Evolutionary conservation across 2,797 vertebrate species (phyloP), one percentile per base, ranked within the genome.

Genomic region (Sebastes trivittatus): DNA sequence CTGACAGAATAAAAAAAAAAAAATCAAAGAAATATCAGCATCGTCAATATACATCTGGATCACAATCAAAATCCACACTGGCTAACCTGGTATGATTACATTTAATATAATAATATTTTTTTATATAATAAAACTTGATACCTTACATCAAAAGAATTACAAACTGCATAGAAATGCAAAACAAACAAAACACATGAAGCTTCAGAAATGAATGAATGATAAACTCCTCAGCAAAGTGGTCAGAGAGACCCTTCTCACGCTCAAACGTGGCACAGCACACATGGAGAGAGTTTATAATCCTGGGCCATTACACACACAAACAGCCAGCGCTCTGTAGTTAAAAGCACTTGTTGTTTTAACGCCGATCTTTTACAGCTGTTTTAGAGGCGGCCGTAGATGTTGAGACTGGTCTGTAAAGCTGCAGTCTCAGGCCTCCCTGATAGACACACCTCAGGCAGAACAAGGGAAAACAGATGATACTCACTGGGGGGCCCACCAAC

Each of bases 401-500:
- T 80, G 76, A 70, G 81, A 70, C 71, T 29, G 78, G 20, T 71
- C 76, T 72, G 58, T 81, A 78, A 89, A 54, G 25, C 55, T 0
- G 5, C 14, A 74, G 77, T 70, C 66, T 52, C 22, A 2, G 77
- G 69, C 75, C 78, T 81, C 81, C 84, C 75, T 75, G 64, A 85
- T 38, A 85, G 80, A 23, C 72, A 56, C 81, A 79, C 69, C 86
- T 75, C 83, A 85, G 90, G 86, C 83, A 79, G 72, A 60, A 67
- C 62, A n/a, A 85, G 82, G 56, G 60, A 77, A 87, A 89, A 90
- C 87, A 92, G 87, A 89, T 87, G 88, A 88, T n/a, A n/a, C 81
- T 70, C 69, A 67, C 63, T 22, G 59, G 62, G 76, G 64, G 64
- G 13, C 71, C 59, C 25, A 70, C 58, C 23, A 55, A 11, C 61